Evolutionary conservation across 2,113 vertebrate species (phyloP).

Genomic region (Chrysochloris asiatica): DNA sequence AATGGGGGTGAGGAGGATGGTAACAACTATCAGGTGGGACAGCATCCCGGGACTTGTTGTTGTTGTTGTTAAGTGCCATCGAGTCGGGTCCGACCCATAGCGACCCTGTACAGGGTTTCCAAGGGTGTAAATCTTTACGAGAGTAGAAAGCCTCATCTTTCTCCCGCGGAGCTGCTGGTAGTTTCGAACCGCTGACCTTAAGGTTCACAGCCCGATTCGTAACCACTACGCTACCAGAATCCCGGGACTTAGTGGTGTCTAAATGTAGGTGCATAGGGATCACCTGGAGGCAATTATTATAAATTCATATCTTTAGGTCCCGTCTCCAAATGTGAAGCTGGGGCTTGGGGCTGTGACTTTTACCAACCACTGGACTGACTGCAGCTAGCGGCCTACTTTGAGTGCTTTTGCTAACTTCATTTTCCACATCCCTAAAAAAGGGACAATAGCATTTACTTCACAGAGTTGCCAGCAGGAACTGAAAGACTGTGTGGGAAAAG

Average conservation of each 20-base stretch:
- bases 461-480: conserved; percentile 59
- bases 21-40: no score
- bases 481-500: conserved; percentile 59
- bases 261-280: not conserved
- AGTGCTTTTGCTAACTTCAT: conserved; percentile 21
- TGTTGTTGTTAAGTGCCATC: no score
- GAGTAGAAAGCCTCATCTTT: not conserved
- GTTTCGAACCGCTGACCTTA: not conserved
- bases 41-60: no score
- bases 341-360: not conserved
- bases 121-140: not conserved
- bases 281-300: accelerated
- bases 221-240: no score
- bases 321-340: not conserved
- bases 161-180: not conserved
- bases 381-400: not conserved
- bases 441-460: conserved; percentile 23
- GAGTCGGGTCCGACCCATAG: not conserved
- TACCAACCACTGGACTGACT: not conserved
- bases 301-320: not conserved
- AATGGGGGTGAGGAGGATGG: no score
- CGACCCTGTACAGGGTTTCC: not conserved
- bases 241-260: not conserved
- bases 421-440: conserved; percentile 56
- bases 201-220: no score